Base-by-base conservation (phyloP, 2,113 vertebrate genomes). In the Cyanoderma ruficeps region DNA sequence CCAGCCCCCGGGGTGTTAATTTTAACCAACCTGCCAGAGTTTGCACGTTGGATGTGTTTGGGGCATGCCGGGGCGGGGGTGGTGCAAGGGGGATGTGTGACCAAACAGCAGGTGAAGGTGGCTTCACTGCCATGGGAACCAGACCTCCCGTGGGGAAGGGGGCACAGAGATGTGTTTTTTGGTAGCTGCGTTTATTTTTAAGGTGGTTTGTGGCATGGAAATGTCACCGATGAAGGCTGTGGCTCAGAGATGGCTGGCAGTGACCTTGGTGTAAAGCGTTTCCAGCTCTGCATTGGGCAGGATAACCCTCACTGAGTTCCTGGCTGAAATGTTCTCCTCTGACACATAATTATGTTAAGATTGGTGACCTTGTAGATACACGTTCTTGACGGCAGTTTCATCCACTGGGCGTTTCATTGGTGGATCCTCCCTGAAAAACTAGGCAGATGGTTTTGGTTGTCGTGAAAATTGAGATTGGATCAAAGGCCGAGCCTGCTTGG, bases 101-200 rank as follows among this genome's bases (percentile, higher is more conserved):
- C 81, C 96, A 96, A 98, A 95, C 96, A 97, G 92, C 93, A 97
- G 94, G 98, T 97, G 97, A 97, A 93, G 84, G 55, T 96, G 70
- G 74, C 35, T 97, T 94, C 71, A 96, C 97, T 96, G 91, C 96
- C 94, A 96, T 95, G 92, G 97, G 97, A 98, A 97, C 96, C 87
- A 91, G 76, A 90, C 76, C 76, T 52, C 93, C 81, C 27, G 50
- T 79, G 78, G 60, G 90, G 83, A 93, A 95, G 82, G 80, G 93
- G 78, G 24, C 68, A 63, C 55, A 72, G 6, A 92, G n/a, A 8
- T 30, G 11, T 1, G 4, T 42, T 94, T 53, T 95, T 83, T 30
- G 22, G 19, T 44, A n/a, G 50, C 30, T 75, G 35, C 20, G 9
- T 59, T 90, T 93, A 60, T 83, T 95, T 89, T 94, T 56, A 18